These are phyloP conservation scores for Actinostola sp. DNA, from an alignment of 92 coral and sea anemone species.

Conservation along the genomic window DNA sequence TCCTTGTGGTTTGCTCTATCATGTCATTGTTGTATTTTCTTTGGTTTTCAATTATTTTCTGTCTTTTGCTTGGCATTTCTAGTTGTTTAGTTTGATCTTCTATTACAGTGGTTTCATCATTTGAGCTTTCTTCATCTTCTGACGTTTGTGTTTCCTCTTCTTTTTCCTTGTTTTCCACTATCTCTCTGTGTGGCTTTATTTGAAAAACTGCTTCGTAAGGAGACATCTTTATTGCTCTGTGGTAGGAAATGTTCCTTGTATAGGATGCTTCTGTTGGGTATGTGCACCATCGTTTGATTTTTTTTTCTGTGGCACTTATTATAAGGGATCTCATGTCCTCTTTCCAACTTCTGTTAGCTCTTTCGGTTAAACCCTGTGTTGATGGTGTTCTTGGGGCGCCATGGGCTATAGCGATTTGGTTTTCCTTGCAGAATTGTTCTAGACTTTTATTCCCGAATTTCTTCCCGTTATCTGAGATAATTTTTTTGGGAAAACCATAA, in stretches of 20 bases:
- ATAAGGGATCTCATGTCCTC: conserved; percentile 38
- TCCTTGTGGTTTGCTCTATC: conserved; percentile 40
- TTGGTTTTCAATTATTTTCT: conserved; percentile 34
- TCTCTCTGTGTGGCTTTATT: conserved; percentile 45
- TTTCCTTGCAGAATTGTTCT: conserved; percentile 43
- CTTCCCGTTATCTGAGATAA: conserved; percentile 39
- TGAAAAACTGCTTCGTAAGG: conserved; percentile 48
- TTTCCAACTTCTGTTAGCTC: conserved; percentile 46
- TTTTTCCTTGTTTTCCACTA: background rate
- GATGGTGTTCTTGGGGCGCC: conserved; percentile 62
- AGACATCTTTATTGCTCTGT: conserved; percentile 35
- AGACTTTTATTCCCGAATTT: conserved; percentile 47
- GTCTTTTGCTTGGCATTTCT: conserved; percentile 9
- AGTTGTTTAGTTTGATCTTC: background rate
- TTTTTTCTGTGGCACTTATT: conserved; percentile 29
- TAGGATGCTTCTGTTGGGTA: conserved; percentile 39
- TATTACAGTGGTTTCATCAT: too few species aligned
- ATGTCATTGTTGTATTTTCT: conserved; percentile 43
- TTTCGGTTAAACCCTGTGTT: conserved; percentile 59
- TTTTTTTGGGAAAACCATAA: conserved; percentile 53
- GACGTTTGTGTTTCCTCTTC: background rate
- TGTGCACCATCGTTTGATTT: conserved; percentile 38
- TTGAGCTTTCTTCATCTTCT: background rate
- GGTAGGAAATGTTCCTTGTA: conserved; percentile 34
- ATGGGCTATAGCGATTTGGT: conserved; percentile 38